Percentiles rank a stretch among this genome's conserved stretches.
These are phyloP conservation scores for Dynastes maya DNA, from an alignment of 2,888 invertebrate species.

Conservation along the genomic window DNA sequence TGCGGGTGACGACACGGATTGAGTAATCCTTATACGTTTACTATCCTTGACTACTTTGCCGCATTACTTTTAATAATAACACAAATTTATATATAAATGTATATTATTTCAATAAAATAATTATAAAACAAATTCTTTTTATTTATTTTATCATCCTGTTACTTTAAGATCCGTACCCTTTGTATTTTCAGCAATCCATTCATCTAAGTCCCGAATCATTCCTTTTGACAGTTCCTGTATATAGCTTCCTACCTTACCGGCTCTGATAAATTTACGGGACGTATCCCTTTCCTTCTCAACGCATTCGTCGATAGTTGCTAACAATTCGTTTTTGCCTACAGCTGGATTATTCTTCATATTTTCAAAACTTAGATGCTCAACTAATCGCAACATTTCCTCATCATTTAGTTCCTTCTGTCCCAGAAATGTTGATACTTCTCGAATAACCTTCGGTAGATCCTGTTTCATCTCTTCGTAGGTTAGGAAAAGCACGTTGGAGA, in stretches of 20 bases:
- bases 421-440: conserved; percentile 67
- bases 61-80: too few relatives aligned
- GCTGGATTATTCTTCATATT: conserved; percentile 71
- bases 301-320: not conserved
- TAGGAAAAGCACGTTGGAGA: conserved; percentile 44
- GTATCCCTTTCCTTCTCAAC: not conserved
- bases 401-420: conserved; percentile 63
- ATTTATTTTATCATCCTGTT: not conserved
- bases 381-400: conserved; percentile 65
- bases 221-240: conserved; percentile 77
- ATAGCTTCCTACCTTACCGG: conserved; percentile 65
- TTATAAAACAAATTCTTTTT: too few relatives aligned
- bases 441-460: conserved; percentile 69
- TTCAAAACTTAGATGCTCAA: conserved; percentile 70
- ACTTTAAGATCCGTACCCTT: conserved; percentile 5
- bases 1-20: too few relatives aligned
- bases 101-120: too few relatives aligned
- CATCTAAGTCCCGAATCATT: conserved; percentile 79
- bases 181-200: conserved; percentile 75
- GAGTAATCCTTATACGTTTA: too few relatives aligned
- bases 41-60: too few relatives aligned
- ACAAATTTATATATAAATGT: too few relatives aligned
- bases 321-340: conserved; percentile 56
- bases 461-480: conserved; percentile 57
- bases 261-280: conserved; percentile 66